These are phyloP conservation scores for Drosophila saltans DNA, from an alignment of 1,140 invertebrate genomes.

Conservation along the genomic window DNA sequence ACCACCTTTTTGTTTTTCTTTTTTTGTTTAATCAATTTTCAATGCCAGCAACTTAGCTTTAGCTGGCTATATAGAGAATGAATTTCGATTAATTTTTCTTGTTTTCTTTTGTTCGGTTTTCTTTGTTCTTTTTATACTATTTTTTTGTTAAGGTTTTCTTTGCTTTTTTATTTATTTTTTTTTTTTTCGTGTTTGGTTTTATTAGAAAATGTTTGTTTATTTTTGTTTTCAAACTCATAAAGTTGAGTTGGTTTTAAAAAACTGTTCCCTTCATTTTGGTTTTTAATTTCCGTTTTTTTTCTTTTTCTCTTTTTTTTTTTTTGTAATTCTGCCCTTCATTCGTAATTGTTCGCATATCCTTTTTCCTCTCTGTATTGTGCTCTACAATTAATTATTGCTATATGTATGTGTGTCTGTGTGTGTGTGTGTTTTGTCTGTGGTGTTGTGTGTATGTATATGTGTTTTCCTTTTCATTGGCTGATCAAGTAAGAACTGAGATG, in stretches of 20 bases:
- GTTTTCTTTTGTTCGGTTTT: slow-evolving; percentile 31
- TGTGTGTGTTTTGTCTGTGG: slow-evolving; percentile 24
- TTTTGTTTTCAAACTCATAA: slow-evolving; percentile 59
- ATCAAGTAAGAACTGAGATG: slow-evolving; percentile 9
- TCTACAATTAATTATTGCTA: slow-evolving; percentile 69
- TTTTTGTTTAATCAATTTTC: slow-evolving; percentile 14
- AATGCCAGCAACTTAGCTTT: slow-evolving; percentile 8
- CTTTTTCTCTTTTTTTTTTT: slow-evolving; percentile 24
- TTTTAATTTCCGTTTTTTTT: slow-evolving; percentile 75
- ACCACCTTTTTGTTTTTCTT: slow-evolving; percentile 27
- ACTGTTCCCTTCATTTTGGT: slow-evolving; percentile 79
- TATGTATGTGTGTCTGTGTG: slow-evolving; percentile 8
- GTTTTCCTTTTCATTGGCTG: not conserved
- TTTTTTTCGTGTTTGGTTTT: slow-evolving; percentile 53
- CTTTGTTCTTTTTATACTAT: slow-evolving; percentile 6
- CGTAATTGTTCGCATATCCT: slow-evolving; percentile 39
- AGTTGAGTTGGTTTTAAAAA: slow-evolving; percentile 73
- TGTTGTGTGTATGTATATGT: slow-evolving; percentile 20
- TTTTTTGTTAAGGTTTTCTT: slow-evolving; percentile 32
- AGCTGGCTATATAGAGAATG: not conserved
- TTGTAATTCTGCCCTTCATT: slow-evolving; percentile 2
- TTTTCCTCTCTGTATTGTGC: slow-evolving; percentile 34
- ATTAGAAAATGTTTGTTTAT: slow-evolving; percentile 59
- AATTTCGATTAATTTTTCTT: slow-evolving; percentile 7
- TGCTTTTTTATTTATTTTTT: not conserved